Evolutionary conservation across 2,797 vertebrate species (phyloP).

Genomic region (Simalia tracyae): DNA sequence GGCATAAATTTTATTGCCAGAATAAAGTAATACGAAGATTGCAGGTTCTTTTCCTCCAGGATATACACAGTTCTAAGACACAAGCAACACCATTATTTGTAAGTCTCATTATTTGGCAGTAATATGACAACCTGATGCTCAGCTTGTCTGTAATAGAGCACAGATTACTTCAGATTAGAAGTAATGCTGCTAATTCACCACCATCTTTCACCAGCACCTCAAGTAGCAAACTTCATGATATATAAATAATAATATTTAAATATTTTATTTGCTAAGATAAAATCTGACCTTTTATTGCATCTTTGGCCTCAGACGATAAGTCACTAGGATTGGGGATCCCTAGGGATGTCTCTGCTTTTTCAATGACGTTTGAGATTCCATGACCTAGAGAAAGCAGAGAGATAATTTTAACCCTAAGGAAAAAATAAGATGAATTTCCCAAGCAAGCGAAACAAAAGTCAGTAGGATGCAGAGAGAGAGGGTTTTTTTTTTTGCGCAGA

Average conservation of each 20-base stretch:
- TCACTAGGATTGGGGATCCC: conserved; percentile 91
- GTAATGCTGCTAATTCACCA: neutral
- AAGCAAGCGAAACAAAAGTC: conserved; percentile 35
- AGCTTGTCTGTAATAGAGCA: neutral
- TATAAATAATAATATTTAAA: neutral
- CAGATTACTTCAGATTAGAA: neutral
- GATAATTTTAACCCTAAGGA: conserved; percentile 23
- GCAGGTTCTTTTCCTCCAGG: neutral
- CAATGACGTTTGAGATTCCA: conserved; percentile 91
- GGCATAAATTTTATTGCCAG: neutral
- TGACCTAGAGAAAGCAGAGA: conserved; percentile 80
- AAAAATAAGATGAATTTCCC: conserved; percentile 23
- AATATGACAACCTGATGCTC: neutral
- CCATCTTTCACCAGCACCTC: neutral
- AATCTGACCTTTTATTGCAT: conserved; percentile 73
- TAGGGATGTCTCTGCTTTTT: conserved; percentile 93
- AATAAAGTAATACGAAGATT: neutral
- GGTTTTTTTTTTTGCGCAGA: neutral
- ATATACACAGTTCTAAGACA: neutral
- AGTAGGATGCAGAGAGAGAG: conserved; percentile 7
- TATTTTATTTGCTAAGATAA: conserved; percentile 19
- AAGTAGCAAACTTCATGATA: neutral
- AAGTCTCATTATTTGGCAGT: neutral
- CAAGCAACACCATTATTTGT: neutral
- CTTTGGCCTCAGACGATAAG: conserved; percentile 76